These are phyloP conservation scores for Stichopus chloronotus DNA, from an alignment of 35 echinoderm and acorn worm species.

Conservation along the genomic window DNA sequence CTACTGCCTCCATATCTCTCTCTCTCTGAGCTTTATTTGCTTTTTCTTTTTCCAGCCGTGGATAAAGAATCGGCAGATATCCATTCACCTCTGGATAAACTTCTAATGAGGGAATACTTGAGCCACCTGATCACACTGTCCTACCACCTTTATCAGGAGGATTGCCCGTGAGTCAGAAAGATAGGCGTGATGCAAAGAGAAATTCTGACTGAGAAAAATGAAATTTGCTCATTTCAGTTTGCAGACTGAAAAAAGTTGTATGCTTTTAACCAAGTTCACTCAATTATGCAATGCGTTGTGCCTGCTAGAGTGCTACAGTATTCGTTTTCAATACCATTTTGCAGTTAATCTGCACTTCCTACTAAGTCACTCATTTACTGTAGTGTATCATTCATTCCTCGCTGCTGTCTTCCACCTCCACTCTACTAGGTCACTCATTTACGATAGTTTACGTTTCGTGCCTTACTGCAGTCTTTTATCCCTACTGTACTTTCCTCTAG, in stretches of 20 bases:
- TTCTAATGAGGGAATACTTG: conserved; percentile 94
- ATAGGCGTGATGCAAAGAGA: not conserved
- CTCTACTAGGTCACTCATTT: no score
- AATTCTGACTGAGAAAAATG: not conserved
- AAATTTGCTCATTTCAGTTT: not conserved
- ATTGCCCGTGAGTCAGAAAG: conserved; percentile 67
- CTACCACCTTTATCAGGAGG: conserved; percentile 82
- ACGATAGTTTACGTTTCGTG: no score
- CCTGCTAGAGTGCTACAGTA: not conserved
- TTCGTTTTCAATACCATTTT: no score
- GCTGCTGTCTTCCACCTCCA: no score
- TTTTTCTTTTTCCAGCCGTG: conserved; percentile 53
- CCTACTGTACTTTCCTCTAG: no score
- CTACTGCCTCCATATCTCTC: no score
- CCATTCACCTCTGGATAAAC: conserved; percentile 93
- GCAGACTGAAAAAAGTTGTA: not conserved
- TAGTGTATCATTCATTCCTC: no score
- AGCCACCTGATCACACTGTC: conserved; percentile 90
- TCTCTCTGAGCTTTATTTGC: no score
- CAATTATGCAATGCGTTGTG: not conserved
- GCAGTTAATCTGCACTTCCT: no score
- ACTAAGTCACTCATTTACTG: no score
- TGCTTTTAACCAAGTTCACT: not conserved
- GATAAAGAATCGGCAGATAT: conserved; percentile 81
- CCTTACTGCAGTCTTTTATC: no score